phyloP scores from a whole-genome alignment of 2,113 vertebrate genomes.

The Pygoscelis antarcticus region DNA sequence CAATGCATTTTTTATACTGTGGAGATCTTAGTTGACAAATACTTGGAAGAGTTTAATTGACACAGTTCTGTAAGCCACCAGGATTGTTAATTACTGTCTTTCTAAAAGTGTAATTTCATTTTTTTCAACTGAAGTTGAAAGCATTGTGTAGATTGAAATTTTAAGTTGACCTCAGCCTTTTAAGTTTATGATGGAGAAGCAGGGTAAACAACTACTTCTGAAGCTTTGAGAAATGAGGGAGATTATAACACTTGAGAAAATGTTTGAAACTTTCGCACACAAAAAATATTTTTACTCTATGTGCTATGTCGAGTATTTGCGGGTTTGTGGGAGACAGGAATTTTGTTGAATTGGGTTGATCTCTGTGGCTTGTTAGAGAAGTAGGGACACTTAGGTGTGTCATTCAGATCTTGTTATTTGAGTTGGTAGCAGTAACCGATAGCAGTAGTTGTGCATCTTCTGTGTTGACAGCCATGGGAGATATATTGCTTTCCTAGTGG shows the following conservation, averaged over 20 bases:
- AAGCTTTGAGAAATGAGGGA: background rate
- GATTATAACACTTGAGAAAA: background rate
- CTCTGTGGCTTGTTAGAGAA: background rate
- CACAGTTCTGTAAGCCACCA: background rate
- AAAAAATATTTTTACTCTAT: accelerated
- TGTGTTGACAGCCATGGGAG: background rate
- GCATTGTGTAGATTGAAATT: background rate
- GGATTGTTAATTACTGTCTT: background rate
- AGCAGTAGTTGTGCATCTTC: background rate
- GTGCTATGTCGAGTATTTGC: accelerated
- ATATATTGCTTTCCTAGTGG: background rate
- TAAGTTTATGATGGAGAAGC: background rate
- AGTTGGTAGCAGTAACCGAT: background rate
- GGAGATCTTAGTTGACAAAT: background rate
- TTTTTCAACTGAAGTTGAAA: background rate
- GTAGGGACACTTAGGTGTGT: background rate
- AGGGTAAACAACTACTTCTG: background rate
- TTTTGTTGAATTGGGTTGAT: background rate
- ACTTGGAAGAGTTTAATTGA: background rate
- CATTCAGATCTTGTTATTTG: background rate
- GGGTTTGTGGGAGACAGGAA: background rate
- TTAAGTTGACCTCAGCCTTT: background rate
- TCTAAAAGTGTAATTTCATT: background rate
- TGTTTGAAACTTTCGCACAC: background rate
- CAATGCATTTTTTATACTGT: background rate